Percentiles rank a stretch among this genome's conserved stretches.
These are phyloP conservation scores for Erythrocercus mccallii DNA, from an alignment of 2,113 vertebrate genomes.

Conservation along the genomic window DNA sequence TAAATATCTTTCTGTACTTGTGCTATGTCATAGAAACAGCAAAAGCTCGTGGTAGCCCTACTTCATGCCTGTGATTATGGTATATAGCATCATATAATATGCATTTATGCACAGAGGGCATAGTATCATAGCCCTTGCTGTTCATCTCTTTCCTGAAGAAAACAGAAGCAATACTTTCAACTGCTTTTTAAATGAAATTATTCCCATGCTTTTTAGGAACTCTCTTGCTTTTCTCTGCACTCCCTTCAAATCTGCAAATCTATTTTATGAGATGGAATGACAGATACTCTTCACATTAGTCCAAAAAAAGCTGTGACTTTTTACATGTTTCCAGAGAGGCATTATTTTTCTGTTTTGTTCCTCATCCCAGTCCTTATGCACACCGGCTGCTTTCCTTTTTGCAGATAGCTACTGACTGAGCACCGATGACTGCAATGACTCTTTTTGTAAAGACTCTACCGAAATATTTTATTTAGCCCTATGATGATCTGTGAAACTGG, in stretches of 20 bases:
- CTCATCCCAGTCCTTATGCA: neutral
- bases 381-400: neutral
- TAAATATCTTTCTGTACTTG: neutral
- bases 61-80: neutral
- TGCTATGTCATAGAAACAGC: neutral
- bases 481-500: neutral
- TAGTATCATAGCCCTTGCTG: neutral
- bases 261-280: neutral
- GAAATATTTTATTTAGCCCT: neutral
- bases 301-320: neutral
- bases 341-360: neutral
- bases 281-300: neutral
- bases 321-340: neutral
- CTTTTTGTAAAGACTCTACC: neutral
- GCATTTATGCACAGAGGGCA: neutral
- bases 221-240: neutral
- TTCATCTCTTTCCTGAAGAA: neutral
- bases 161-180: neutral
- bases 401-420: neutral
- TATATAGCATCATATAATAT: neutral
- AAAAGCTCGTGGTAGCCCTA: neutral
- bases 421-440: neutral
- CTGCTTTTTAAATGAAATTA: neutral
- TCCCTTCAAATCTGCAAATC: neutral
- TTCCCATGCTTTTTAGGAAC: neutral